A percentile compares a stretch with the other conserved stretches of the same genome.
These are phyloP conservation scores for Ageneiosus marmoratus DNA, from an alignment of 2,113 vertebrate species.

Conservation along the genomic window DNA sequence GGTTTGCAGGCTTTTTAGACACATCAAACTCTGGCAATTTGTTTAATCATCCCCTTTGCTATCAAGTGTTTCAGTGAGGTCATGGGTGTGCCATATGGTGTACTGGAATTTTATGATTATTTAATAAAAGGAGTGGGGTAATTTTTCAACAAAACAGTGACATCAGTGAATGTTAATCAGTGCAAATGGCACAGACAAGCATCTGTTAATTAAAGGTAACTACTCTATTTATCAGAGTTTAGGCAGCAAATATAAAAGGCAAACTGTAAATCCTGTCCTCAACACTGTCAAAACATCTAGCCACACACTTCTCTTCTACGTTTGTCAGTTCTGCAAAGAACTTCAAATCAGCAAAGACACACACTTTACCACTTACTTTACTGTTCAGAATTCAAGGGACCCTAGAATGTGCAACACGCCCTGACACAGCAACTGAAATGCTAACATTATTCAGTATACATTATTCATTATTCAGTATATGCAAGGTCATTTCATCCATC, in stretches of 20 bases:
- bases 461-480: too few relatives aligned
- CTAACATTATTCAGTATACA: too few relatives aligned
- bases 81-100: neutral
- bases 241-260: neutral
- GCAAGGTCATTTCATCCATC: too few relatives aligned
- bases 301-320: neutral
- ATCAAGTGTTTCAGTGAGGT: neutral
- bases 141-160: slow-evolving; percentile 4
- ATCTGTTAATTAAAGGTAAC: neutral
- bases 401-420: neutral
- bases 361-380: neutral
- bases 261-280: neutral
- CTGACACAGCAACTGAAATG: too few relatives aligned
- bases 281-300: neutral
- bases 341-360: neutral
- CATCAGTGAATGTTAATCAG: slow-evolving; percentile 1
- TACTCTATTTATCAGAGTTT: neutral
- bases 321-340: neutral
- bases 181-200: neutral
- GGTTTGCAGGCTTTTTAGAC: neutral
- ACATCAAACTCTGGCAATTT: neutral
- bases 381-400: neutral
- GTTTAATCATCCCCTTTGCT: neutral
- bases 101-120: neutral
- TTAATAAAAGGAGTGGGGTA: neutral